Evolutionary conservation across 2,113 vertebrate genomes (phyloP).

Genomic region (Chloebia gouldiae): DNA sequence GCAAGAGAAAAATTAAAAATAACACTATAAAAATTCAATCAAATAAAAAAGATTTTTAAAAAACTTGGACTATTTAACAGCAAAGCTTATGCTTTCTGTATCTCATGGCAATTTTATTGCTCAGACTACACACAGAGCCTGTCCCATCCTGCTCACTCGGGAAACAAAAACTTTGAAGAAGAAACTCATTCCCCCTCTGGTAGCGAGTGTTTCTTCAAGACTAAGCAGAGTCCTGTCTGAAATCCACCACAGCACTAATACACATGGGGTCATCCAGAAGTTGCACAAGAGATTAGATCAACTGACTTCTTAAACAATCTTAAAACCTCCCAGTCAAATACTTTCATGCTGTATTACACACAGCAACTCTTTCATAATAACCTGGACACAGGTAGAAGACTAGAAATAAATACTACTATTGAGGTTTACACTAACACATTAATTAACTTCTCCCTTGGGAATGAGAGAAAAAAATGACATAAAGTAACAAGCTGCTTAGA

Average conservation of each 20-base stretch:
- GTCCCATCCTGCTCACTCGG: not conserved
- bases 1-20: not conserved
- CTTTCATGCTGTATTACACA: not conserved
- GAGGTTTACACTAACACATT: not conserved
- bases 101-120: not conserved
- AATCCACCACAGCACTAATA: not conserved
- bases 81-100: not conserved
- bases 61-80: not conserved
- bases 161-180: not conserved
- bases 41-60: not conserved
- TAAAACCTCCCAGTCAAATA: not conserved
- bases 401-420: conserved; percentile 9
- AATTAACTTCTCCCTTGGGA: not conserved
- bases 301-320: not conserved
- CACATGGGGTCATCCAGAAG: not conserved
- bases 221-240: not conserved
- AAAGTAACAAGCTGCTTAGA: not conserved
- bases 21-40: not conserved
- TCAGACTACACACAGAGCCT: not conserved
- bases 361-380: not conserved
- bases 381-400: not conserved
- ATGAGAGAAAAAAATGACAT: not conserved
- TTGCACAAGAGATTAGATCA: not conserved
- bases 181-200: not conserved
- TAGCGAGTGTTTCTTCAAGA: not conserved